Conservation (phyloP, 2,888 invertebrate species). For the Lissocephala sabroskyi region DNA sequence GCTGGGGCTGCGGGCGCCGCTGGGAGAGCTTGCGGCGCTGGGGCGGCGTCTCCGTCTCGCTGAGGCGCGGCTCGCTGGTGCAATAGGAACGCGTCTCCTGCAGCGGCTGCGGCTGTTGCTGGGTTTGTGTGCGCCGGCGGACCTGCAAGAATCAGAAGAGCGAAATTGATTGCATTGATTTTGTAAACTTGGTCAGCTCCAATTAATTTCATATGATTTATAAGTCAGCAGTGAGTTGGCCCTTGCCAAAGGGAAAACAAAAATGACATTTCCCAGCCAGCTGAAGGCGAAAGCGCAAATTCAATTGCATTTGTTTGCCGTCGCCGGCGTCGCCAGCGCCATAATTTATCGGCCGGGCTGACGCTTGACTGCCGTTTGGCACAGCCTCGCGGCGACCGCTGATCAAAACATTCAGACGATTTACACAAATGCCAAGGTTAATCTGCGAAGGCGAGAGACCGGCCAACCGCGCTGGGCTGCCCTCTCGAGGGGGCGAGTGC, state of each 20-base stretch:
- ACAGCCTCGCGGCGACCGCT: constrained; percentile 19
- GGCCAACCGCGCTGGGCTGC: too few relatives aligned
- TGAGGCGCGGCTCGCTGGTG: constrained; percentile 78
- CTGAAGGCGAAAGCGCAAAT: constrained; percentile 34
- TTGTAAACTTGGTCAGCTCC: too few relatives aligned
- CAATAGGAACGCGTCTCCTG: constrained; percentile 74
- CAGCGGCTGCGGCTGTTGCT: constrained; percentile 68
- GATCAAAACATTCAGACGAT: constrained; percentile 11
- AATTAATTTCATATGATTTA: too few relatives aligned
- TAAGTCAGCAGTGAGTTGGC: too few relatives aligned
- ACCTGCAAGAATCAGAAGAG: constrained; percentile 54
- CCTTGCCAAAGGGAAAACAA: too few relatives aligned
- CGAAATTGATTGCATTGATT: not conserved
- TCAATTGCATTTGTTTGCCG: constrained; percentile 44
- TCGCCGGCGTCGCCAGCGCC: constrained; percentile 5
- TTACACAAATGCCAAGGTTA: constrained; percentile 48
- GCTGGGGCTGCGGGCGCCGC: constrained; percentile 69
- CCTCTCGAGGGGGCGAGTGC: too few relatives aligned
- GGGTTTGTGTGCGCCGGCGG: constrained; percentile 67
- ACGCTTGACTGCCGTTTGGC: constrained; percentile 23
- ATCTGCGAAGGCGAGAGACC: too few relatives aligned
- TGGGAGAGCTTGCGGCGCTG: constrained; percentile 72
- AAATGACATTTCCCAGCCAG: not conserved
- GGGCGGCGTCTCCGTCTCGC: constrained; percentile 77
- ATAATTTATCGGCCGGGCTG: constrained; percentile 32